These are phyloP conservation scores for Porites evermanni DNA, from an alignment of 92 coral and sea anemone genomes.

Conservation along the genomic window DNA sequence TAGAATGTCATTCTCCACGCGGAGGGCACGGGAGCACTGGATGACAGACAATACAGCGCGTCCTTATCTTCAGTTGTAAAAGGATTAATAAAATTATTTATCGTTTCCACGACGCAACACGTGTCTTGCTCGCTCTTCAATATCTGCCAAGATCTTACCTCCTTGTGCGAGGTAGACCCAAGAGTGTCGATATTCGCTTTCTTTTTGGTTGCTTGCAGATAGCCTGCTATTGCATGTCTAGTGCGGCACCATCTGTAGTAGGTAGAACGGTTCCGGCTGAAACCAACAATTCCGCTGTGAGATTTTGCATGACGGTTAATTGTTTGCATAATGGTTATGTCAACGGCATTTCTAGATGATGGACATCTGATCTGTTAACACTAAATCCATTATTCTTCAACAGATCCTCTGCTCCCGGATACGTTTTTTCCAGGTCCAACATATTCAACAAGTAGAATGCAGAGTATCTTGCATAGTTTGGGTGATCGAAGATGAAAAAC, in stretches of 20 bases:
- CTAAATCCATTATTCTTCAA: background rate
- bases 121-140: no score
- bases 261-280: no score
- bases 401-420: no score
- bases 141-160: no score
- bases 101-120: no score
- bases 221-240: background rate
- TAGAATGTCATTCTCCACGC: no score
- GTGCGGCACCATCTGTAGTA: background rate
- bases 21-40: no score
- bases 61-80: background rate
- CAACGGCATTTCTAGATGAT: background rate
- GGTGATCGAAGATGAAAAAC: slow-evolving; percentile 43
- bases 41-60: no score
- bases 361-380: background rate
- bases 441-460: slow-evolving; percentile 19
- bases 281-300: no score
- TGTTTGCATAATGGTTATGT: background rate
- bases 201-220: background rate
- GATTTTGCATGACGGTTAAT: background rate
- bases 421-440: slow-evolving; percentile 21
- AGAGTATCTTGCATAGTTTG: slow-evolving; percentile 46
- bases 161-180: no score
- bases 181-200: no score
- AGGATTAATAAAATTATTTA: background rate